Evolutionary conservation across 2,113 vertebrate genomes (phyloP).

Genomic region (Spizaetus ornatus): DNA sequence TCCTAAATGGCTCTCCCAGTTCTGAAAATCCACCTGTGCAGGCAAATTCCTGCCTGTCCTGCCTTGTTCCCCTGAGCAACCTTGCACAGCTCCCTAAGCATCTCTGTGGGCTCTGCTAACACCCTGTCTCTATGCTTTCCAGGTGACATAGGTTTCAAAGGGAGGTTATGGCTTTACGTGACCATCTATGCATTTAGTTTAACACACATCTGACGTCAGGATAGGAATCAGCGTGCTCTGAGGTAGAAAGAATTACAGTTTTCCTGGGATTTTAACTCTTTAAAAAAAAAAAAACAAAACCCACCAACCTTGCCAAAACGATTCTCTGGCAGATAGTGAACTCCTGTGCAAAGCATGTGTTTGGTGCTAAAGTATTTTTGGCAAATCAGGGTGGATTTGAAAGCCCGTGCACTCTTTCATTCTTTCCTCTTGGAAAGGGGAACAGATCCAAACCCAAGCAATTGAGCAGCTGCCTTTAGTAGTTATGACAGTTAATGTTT

Average conservation of each 20-base stretch:
- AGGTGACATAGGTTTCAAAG: neutral
- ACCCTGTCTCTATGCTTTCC: neutral
- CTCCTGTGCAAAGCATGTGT: neutral
- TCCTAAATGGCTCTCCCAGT: accelerated
- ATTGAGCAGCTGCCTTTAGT: constrained; percentile 45
- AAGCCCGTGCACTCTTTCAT: neutral
- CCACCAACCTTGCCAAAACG: neutral
- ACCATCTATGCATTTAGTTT: neutral
- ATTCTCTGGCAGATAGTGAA: neutral
- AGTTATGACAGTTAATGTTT: neutral
- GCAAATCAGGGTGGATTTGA: neutral
- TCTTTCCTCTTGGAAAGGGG: constrained; percentile 28
- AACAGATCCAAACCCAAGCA: constrained; percentile 1
- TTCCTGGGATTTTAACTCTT: neutral
- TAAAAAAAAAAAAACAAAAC: neutral
- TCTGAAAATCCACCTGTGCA: neutral
- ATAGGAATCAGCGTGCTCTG: neutral
- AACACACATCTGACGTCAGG: neutral
- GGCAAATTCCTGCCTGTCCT: neutral
- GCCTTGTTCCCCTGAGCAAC: neutral
- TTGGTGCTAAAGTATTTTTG: constrained; percentile 16
- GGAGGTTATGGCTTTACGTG: neutral
- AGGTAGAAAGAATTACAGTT: neutral
- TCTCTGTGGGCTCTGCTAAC: neutral
- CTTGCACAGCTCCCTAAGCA: neutral